Conservation (phyloP, 2,797 vertebrate species). For the Peromyscus eremicus region DNA sequence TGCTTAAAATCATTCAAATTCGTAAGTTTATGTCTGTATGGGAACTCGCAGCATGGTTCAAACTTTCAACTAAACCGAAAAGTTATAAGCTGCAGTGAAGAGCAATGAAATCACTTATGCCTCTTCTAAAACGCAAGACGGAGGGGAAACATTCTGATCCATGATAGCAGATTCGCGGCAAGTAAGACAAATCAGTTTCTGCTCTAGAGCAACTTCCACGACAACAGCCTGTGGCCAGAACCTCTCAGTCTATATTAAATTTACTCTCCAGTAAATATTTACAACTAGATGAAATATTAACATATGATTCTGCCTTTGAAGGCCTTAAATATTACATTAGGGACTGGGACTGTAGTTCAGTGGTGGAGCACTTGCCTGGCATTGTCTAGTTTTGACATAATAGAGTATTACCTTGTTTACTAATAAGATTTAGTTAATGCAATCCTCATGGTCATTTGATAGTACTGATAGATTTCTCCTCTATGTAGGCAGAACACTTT, state of each 20-base stretch:
- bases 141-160: background rate
- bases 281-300: background rate
- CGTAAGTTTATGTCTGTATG: constrained; percentile 22
- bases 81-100: background rate
- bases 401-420: constrained; percentile 10
- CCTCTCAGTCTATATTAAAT: background rate
- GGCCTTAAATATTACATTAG: background rate
- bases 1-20: constrained; percentile 30
- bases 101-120: background rate
- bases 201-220: background rate
- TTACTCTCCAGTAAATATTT: background rate
- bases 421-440: constrained; percentile 36
- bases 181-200: constrained; percentile 19
- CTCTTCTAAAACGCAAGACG: constrained; percentile 32
- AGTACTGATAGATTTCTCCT: background rate
- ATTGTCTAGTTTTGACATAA: background rate
- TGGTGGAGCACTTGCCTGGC: background rate
- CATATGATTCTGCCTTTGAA: constrained; percentile 37
- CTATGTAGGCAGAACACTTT: background rate
- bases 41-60: constrained; percentile 38
- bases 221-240: background rate
- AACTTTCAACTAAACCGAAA: constrained; percentile 47
- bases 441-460: constrained; percentile 32
- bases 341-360: background rate
- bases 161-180: background rate